Evolutionary conservation across 1,140 invertebrate genomes (phyloP), one percentile per base, ranked within the genome.

Genomic region (Calephelis nemesis): DNA sequence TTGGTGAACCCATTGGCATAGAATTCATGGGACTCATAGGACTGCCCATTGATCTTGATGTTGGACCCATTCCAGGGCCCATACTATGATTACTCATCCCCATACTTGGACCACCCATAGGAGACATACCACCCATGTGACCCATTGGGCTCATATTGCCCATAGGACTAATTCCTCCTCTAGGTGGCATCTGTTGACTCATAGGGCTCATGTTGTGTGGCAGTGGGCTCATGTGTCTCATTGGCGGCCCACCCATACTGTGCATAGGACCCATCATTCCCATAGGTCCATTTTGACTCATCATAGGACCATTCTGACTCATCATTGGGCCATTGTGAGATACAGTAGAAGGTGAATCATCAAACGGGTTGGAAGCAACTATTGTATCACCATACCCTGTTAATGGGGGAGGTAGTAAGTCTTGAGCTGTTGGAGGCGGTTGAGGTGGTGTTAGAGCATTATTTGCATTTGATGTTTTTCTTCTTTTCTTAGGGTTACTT

Each of bases 321-420:
- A 95, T 95, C 90, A 94, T 95, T 52, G 93, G 93, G 77, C 93
- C 84, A 90, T 93, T 77, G 92, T 92, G 86, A 85, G 93, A 90
- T 76, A 94, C 79, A 91, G 95, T 93, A 54, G 87, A 89, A 30
- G 97, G 96, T 10, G 96, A 97, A 81, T 99, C 98, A 91, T 99
- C 98, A 91, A 99, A 98, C 40, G 98, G 98, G 92, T 98, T 98
- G 66, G 96, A 98, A 47, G 97, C 98, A 71, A 98, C 95, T 81
- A 99, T 98, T 58, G 97, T 98, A 82, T 98, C 97, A 50, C 97
- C 97, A 91, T 97, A 98, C 64, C 96, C 96, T 52, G 96, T 94
- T 42, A 97, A 95, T 11, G 97, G 97, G 40, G 97, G 97, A 69
- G 96, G 92, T 71, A 97, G 88, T 82, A 97, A 95, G 91, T 96